These are phyloP conservation scores for Hecatera dysodea DNA, from an alignment of 2,888 invertebrate genomes.

Conservation along the genomic window DNA sequence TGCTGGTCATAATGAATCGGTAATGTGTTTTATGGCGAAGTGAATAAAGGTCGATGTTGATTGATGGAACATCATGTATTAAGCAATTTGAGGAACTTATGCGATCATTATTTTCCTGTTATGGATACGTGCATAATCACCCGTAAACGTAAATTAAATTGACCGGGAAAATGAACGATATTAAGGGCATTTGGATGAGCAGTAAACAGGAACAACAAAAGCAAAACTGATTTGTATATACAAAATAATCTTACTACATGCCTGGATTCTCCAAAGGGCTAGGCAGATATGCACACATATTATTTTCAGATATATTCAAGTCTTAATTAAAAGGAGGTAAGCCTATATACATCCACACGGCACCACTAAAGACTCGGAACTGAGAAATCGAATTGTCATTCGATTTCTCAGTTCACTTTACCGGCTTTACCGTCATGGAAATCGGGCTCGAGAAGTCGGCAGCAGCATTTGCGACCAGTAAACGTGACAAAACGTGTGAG, in stretches of 20 bases:
- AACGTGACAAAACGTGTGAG: too few species aligned
- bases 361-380: too few species aligned
- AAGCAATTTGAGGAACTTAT: conserved; percentile 53
- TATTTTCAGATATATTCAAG: too few species aligned
- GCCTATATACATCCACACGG: too few species aligned
- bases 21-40: conserved; percentile 69
- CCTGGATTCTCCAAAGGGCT: background rate
- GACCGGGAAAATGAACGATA: conserved; percentile 19
- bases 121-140: conserved; percentile 45
- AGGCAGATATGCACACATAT: too few species aligned
- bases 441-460: background rate
- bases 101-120: conserved; percentile 40
- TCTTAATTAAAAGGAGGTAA: too few species aligned
- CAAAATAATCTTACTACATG: too few species aligned
- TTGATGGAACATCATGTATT: conserved; percentile 57
- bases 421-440: background rate
- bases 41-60: conserved; percentile 63
- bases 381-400: too few species aligned
- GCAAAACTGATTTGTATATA: too few species aligned
- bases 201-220: background rate
- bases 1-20: conserved; percentile 79
- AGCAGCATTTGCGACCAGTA: background rate
- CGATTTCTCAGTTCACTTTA: background rate
- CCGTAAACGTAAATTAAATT: conserved; percentile 32
- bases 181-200: background rate